A percentile compares a stretch with the other conserved stretches of the same genome.
Evolutionary conservation across 92 coral and sea anemone species (phyloP).

Genomic region (Heteractis magnifica): DNA sequence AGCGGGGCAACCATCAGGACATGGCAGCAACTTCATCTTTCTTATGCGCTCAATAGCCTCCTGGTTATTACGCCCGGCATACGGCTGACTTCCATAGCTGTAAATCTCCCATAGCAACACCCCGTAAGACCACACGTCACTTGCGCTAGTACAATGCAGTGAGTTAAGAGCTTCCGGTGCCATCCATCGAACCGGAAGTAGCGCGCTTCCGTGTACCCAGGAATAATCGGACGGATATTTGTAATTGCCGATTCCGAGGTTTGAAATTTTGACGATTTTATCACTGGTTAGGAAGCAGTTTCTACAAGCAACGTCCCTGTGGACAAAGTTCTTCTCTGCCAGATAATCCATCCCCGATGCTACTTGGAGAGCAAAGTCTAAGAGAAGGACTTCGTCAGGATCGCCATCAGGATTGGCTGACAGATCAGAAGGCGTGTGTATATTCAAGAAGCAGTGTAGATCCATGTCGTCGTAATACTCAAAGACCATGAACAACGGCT

Average conservation of each 20-base stretch:
- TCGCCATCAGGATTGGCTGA: conserved; percentile 36
- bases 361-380: conserved; percentile 83
- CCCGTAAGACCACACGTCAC: conserved; percentile 96
- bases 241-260: conserved; percentile 88
- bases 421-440: conserved; percentile 49
- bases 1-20: conserved; percentile 90
- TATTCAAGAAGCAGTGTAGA: conserved; percentile 60
- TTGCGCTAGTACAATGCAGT: conserved; percentile 60
- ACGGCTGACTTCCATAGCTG: conserved; percentile 78
- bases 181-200: conserved; percentile 99
- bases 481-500: conserved; percentile 85
- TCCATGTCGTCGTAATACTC: conserved; percentile 86
- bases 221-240: conserved; percentile 89
- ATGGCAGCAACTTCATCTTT: conserved; percentile 63
- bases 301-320: conserved; percentile 92
- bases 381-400: conserved; percentile 49
- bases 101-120: conserved; percentile 92
- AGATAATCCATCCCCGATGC: conserved; percentile 95
- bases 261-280: conserved; percentile 82
- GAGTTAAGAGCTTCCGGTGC: conserved; percentile 96
- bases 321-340: conserved; percentile 81
- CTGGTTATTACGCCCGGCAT: conserved; percentile 66
- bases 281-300: conserved; percentile 81
- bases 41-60: conserved; percentile 87
- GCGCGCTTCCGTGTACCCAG: conserved; percentile 84